Percentiles rank a stretch among this genome's conserved stretches.
These are phyloP conservation scores for Siniperca scherzeri DNA, from an alignment of 2,797 vertebrate species.

Conservation along the genomic window DNA sequence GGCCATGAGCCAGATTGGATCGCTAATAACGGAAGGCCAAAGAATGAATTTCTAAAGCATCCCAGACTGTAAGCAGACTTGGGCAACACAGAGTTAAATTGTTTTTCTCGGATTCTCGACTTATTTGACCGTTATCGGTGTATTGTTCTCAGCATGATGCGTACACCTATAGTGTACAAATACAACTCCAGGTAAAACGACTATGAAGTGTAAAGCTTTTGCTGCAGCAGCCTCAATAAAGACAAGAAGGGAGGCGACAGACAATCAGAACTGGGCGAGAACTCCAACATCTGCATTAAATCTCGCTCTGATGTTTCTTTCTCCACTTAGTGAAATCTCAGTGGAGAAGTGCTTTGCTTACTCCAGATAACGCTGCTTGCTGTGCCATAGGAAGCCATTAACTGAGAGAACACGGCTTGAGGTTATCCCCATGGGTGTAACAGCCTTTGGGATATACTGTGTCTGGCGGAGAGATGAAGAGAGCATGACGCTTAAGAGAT, in stretches of 20 bases:
- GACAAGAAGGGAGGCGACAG: slow-evolving; percentile 38
- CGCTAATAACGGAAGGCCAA: slow-evolving; percentile 44
- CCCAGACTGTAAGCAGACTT: slow-evolving; percentile 23
- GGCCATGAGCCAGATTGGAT: slow-evolving; percentile 44
- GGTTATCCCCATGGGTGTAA: slow-evolving; percentile 72
- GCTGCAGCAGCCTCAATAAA: slow-evolving; percentile 41
- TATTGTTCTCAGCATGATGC: slow-evolving; percentile 16
- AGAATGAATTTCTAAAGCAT: slow-evolving; percentile 34
- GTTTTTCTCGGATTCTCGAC: not conserved
- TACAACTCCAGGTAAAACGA: slow-evolving; percentile 21
- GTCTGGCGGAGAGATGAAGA: slow-evolving; percentile 68
- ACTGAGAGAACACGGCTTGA: slow-evolving; percentile 63
- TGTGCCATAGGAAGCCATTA: slow-evolving; percentile 71
- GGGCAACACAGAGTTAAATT: not conserved
- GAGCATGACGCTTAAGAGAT: slow-evolving; percentile 70
- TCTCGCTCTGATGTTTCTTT: slow-evolving; percentile 48
- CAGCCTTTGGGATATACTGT: slow-evolving; percentile 66
- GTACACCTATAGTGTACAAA: not conserved
- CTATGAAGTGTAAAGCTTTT: slow-evolving; percentile 11
- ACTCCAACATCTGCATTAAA: slow-evolving; percentile 60
- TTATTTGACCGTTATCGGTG: not conserved
- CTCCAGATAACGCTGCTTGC: slow-evolving; percentile 60
- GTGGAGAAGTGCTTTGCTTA: slow-evolving; percentile 50
- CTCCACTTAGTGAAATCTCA: slow-evolving; percentile 55
- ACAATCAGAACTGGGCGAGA: slow-evolving; percentile 39